Conservation (phyloP, 1,140 invertebrate genomes). For the Camponotus vicinus region DNA sequence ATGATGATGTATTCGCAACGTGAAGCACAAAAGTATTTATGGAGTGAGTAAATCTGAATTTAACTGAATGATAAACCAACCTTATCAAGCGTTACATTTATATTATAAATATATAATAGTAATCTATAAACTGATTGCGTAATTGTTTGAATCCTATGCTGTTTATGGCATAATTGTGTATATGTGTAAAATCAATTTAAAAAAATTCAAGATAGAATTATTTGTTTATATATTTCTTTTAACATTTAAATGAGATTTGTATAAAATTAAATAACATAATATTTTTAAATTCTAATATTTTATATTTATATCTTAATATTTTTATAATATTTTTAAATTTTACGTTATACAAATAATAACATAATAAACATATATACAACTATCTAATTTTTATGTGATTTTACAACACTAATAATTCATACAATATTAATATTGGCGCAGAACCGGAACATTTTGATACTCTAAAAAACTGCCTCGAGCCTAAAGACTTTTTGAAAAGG, state of each 20-base stretch:
- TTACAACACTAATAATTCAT: background rate
- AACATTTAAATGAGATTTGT: background rate
- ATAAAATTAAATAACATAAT: too few relatives aligned
- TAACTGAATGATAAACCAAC: background rate
- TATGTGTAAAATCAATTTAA: background rate
- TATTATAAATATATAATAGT: background rate
- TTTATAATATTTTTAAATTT: background rate
- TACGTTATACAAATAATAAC: background rate
- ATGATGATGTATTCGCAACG: conserved; percentile 93
- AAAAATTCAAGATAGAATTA: conserved; percentile 6
- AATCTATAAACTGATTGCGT: conserved; percentile 27
- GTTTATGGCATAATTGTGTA: background rate
- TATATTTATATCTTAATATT: too few relatives aligned
- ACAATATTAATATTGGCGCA: conserved; percentile 52
- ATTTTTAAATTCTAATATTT: too few relatives aligned
- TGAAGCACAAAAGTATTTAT: conserved; percentile 94
- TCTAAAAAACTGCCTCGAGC: conserved; percentile 88
- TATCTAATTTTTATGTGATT: background rate
- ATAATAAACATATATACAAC: background rate
- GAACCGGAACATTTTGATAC: conserved; percentile 87
- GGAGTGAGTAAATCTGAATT: conserved; percentile 90
- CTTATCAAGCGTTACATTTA: conserved; percentile 25
- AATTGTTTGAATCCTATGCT: background rate
- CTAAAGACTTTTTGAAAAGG: conserved; percentile 89
- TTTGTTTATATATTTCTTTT: background rate